Evolutionary conservation across 2,797 vertebrate genomes (phyloP), one percentile per base, ranked within the genome.

Genomic region (Epinephelus awoara): DNA sequence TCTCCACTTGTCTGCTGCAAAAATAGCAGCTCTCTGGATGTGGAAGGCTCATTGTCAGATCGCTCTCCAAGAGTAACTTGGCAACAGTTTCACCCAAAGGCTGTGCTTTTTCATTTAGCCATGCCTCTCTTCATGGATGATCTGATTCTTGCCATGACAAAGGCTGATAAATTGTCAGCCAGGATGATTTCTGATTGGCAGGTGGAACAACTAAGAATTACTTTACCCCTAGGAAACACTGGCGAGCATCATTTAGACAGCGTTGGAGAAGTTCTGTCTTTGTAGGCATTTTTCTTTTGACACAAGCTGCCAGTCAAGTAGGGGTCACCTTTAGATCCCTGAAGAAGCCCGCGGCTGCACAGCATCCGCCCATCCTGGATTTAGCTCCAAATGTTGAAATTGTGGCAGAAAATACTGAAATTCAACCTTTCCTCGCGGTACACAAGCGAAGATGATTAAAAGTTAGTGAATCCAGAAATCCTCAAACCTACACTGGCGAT

Each of bases 311-410:
- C 80, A 78, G 77, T 81, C 77, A 80, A 77, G 59, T 14, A 44
- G 76, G 67, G 88, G 92, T 92, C 90, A 92, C 89, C 82, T 87
- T 85, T 23, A 67, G 62, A 82, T 73, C 59, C 62, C 59, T 64
- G 18, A 73, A 76, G 72, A 72, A 69, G 75, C 80, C 67, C 47
- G 17, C 59, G 75, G 83, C 66, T 21, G 47, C 72, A 57, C 59
- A 73, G 67, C 59, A 29, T 68, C 67, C 78, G 56, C 65, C 73
- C 64, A 15, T 25, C 64, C 56, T 67, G 3, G 3, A 65, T 66
- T 83, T 51, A 77, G 67, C 73, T 80, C 6, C 25, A 74, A 74
- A 84, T 64, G 44, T 77, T 42, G 10, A 62, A 23, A 51, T 46
- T 42, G 18, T 14, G 3, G 64, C n/a, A 57, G 17, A 50, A 81